phyloP scores from a whole-genome alignment of 1,140 invertebrate species.

The Bicyclus anynana region DNA sequence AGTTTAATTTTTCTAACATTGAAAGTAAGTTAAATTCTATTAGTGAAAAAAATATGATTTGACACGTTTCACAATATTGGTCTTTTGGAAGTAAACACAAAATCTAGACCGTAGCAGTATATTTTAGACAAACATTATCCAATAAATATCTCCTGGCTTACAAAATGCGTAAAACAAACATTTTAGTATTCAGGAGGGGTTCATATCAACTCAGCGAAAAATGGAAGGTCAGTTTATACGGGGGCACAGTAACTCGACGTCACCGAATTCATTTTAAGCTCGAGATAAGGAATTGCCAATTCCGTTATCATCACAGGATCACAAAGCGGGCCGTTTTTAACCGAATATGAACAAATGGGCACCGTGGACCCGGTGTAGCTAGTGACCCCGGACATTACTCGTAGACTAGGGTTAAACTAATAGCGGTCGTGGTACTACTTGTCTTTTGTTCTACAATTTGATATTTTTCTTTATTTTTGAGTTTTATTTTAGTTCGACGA shows the following conservation, averaged over 20 bases:
- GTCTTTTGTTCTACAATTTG: not conserved
- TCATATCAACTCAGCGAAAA: constrained; percentile 18
- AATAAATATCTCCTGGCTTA: constrained; percentile 1
- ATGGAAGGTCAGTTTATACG: constrained; percentile 20
- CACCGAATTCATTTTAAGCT: constrained; percentile 26
- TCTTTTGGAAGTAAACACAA: not conserved
- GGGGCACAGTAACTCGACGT: constrained; percentile 16
- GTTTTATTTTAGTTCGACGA: not conserved
- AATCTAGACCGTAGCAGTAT: not conserved
- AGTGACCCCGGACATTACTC: constrained; percentile 45
- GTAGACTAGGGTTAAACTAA: constrained; percentile 36
- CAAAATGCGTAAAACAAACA: constrained; percentile 4
- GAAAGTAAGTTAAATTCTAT: too few relatives aligned
- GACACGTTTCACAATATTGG: too few relatives aligned
- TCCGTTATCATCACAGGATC: constrained; percentile 47
- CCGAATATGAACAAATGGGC: constrained; percentile 44
- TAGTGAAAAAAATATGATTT: too few relatives aligned
- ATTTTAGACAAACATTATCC: not conserved
- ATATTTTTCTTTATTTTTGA: too few relatives aligned
- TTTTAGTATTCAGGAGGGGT: constrained; percentile 5
- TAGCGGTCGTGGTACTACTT: not conserved
- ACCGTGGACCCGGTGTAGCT: constrained; percentile 24
- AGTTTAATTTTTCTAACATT: too few relatives aligned
- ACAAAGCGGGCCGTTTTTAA: constrained; percentile 49
- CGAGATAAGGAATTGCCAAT: constrained; percentile 46